Conservation (phyloP, 2,797 vertebrate species). For the Alosa sapidissima region DNA sequence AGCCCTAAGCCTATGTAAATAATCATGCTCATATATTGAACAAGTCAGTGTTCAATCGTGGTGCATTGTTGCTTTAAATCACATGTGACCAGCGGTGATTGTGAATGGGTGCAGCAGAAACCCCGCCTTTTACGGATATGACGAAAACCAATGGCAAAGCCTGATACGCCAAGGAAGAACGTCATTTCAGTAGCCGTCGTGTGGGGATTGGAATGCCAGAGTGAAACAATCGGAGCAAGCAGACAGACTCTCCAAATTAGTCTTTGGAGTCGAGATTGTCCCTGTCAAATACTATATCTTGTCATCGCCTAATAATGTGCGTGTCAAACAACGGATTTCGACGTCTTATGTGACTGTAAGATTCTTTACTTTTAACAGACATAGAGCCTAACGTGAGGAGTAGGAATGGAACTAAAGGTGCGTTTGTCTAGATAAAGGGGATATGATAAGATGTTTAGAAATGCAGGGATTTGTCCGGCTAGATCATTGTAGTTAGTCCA, state of each 20-base stretch:
- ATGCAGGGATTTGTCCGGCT: constrained; percentile 78
- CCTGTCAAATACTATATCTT: background rate
- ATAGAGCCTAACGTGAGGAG: constrained; percentile 35
- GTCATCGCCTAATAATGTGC: background rate
- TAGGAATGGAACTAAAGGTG: constrained; percentile 45
- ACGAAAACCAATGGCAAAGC: constrained; percentile 77
- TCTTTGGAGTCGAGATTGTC: background rate
- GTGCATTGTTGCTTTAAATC: constrained; percentile 19
- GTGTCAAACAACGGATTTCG: background rate
- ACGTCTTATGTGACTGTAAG: constrained; percentile 22
- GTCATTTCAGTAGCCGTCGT: constrained; percentile 81
- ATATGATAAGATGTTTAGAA: constrained; percentile 55
- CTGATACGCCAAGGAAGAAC: constrained; percentile 72
- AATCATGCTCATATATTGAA: background rate
- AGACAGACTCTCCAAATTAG: constrained; percentile 47
- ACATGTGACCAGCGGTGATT: constrained; percentile 36
- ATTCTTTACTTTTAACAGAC: constrained; percentile 1
- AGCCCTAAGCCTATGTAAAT: background rate
- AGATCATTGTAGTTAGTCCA: constrained; percentile 47
- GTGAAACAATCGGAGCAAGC: constrained; percentile 71
- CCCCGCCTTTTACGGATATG: constrained; percentile 80
- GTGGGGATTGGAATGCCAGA: constrained; percentile 77
- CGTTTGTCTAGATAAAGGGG: constrained; percentile 44
- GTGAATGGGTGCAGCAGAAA: constrained; percentile 77
- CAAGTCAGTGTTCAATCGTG: background rate